phyloP scores from a whole-genome alignment of 2,888 invertebrate species.

The Lycaena phlaeas region DNA sequence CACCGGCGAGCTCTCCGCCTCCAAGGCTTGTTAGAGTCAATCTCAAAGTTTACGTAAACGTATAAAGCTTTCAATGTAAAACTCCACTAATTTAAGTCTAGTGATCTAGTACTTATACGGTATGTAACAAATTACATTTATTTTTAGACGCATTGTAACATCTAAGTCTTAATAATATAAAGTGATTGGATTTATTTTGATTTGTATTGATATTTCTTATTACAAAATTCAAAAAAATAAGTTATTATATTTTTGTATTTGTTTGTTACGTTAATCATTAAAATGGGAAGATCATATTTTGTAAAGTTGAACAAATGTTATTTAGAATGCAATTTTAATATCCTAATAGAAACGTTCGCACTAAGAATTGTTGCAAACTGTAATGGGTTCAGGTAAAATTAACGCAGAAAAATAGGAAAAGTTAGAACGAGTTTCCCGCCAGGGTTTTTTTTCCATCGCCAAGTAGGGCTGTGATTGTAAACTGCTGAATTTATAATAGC shows the following conservation, averaged over 20 bases:
- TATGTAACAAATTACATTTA: too few relatives aligned
- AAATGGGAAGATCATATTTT: too few relatives aligned
- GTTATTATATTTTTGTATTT: too few relatives aligned
- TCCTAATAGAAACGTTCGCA: constrained; percentile 40
- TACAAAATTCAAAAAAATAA: too few relatives aligned
- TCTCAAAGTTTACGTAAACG: constrained; percentile 72
- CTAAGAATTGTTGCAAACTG: constrained; percentile 66
- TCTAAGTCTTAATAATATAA: too few relatives aligned
- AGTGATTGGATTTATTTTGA: too few relatives aligned
- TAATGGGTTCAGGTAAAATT: constrained; percentile 60
- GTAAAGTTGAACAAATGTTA: too few relatives aligned
- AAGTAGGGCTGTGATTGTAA: constrained; percentile 70
- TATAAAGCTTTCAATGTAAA: constrained; percentile 44
- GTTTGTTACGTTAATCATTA: too few relatives aligned
- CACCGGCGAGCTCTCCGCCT: constrained; percentile 57
- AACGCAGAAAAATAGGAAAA: constrained; percentile 74
- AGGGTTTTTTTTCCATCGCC: constrained; percentile 57
- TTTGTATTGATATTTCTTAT: too few relatives aligned
- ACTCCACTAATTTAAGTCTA: constrained; percentile 9
- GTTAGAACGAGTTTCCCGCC: constrained; percentile 68
- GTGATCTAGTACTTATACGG: constrained; percentile 2
- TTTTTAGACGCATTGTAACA: too few relatives aligned
- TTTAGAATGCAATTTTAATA: constrained; percentile 66
- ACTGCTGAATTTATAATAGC: constrained; percentile 72
- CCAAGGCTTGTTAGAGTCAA: constrained; percentile 68